Evolutionary conservation across 2,113 vertebrate species (phyloP).

Genomic region (Centropus bengalensis): DNA sequence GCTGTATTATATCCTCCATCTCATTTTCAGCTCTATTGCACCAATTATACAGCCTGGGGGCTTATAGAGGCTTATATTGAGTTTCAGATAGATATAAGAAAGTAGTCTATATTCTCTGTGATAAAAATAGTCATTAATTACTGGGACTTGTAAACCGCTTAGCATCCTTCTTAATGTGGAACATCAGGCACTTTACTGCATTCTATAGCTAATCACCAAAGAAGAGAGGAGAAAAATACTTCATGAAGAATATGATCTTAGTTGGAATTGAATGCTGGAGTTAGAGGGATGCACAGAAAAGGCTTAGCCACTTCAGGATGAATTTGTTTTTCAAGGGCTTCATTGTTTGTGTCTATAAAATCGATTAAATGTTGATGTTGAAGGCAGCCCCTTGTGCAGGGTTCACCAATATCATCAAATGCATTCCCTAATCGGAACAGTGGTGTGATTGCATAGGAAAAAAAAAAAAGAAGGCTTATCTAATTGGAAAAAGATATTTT

Average conservation of each 20-base stretch:
- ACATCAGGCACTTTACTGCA: conserved; percentile 54
- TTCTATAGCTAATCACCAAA: conserved; percentile 71
- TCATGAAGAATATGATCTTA: conserved; percentile 61
- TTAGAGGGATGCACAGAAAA: conserved; percentile 53
- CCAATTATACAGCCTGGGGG: conserved; percentile 78
- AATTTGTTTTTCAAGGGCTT: conserved; percentile 51
- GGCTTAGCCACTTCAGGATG: conserved; percentile 36
- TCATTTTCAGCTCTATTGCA: conserved; percentile 82
- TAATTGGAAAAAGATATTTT: conserved; percentile 9
- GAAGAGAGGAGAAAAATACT: conserved; percentile 38
- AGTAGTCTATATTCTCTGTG: conserved; percentile 74
- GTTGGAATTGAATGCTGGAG: conserved; percentile 54
- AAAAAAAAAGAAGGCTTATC: background rate
- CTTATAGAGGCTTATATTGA: conserved; percentile 78
- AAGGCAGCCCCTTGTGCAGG: background rate
- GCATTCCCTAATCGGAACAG: background rate
- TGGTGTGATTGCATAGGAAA: background rate
- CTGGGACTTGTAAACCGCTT: conserved; percentile 76
- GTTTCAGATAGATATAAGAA: conserved; percentile 74
- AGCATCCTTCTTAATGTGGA: conserved; percentile 70
- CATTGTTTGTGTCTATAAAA: conserved; percentile 51
- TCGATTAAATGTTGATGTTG: conserved; percentile 39
- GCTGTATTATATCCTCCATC: conserved; percentile 75
- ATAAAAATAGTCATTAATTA: conserved; percentile 84
- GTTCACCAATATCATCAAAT: conserved; percentile 39